phyloP scores from a whole-genome alignment of 2,888 invertebrate genomes.

The Drosophila longiperda region DNA sequence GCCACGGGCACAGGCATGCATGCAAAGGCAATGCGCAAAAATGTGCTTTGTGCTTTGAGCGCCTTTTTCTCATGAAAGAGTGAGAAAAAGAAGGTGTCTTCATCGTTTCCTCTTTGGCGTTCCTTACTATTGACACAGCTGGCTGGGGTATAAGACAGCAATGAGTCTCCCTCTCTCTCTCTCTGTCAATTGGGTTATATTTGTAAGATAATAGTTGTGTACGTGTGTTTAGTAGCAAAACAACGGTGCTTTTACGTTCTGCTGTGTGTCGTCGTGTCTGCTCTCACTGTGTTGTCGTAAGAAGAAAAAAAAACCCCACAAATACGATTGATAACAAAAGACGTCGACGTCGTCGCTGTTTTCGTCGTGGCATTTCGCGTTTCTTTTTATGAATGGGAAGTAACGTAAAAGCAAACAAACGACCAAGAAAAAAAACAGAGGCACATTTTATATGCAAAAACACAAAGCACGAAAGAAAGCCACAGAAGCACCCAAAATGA shows the following conservation, averaged over 20 bases:
- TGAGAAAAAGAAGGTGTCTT: constrained; percentile 45
- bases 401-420: constrained; percentile 34
- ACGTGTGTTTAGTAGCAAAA: constrained; percentile 49
- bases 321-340: constrained; percentile 64
- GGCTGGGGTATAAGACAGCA: constrained; percentile 35
- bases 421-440: constrained; percentile 34
- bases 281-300: constrained; percentile 50
- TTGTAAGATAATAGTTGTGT: constrained; percentile 25
- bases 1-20: constrained; percentile 7
- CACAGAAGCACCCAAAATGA: constrained; percentile 28
- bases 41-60: constrained; percentile 23
- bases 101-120: constrained; percentile 2
- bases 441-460: constrained; percentile 53
- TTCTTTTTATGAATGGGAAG: constrained; percentile 67
- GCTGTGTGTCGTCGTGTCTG: constrained; percentile 19
- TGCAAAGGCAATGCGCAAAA: constrained; percentile 62
- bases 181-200: constrained; percentile 60
- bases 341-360: constrained; percentile 33
- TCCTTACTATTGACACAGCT: constrained; percentile 70
- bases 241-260: constrained; percentile 62
- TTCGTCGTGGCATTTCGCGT: constrained; percentile 46
- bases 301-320: constrained; percentile 28
- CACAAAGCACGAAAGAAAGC: constrained; percentile 35
- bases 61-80: constrained; percentile 20
- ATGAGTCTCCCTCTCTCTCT: constrained; percentile 20